Conservation (phyloP, 1,140 invertebrate species). For the Drosophila auraria region DNA sequence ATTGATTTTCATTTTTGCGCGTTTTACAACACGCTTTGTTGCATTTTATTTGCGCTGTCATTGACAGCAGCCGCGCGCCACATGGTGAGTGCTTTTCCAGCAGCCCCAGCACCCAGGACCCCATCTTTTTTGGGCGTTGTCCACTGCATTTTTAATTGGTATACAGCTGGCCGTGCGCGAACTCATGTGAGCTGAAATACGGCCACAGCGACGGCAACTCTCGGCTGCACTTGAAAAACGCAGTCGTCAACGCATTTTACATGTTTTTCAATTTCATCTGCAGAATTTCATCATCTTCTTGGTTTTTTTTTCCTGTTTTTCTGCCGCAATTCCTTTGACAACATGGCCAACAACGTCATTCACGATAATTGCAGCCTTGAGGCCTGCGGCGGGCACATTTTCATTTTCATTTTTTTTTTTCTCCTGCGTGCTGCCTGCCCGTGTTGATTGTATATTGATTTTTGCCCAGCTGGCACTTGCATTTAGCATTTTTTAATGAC, state of each 20-base stretch:
- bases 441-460: constrained; percentile 70
- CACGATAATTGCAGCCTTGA: constrained; percentile 78
- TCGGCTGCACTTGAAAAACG: constrained; percentile 74
- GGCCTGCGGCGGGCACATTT: constrained; percentile 32
- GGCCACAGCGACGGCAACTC: neutral
- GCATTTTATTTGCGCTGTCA: constrained; percentile 80
- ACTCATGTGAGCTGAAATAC: constrained; percentile 34
- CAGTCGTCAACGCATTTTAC: constrained; percentile 73
- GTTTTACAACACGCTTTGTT: constrained; percentile 76
- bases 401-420: constrained; percentile 30
- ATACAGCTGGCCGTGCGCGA: constrained; percentile 48
- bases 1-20: constrained; percentile 80
- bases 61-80: constrained; percentile 70
- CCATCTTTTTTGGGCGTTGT: constrained; percentile 76
- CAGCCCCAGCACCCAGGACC: constrained; percentile 7
- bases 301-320: constrained; percentile 16
- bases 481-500: constrained; percentile 78
- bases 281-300: constrained; percentile 4
- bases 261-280: constrained; percentile 54
- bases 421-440: neutral
- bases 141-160: constrained; percentile 80
- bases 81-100: constrained; percentile 38
- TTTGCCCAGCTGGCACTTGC: constrained; percentile 56
- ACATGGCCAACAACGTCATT: constrained; percentile 47
- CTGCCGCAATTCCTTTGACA: constrained; percentile 69